phyloP scores from a whole-genome alignment of 2,113 vertebrate species.

The Charina bottae region DNA sequence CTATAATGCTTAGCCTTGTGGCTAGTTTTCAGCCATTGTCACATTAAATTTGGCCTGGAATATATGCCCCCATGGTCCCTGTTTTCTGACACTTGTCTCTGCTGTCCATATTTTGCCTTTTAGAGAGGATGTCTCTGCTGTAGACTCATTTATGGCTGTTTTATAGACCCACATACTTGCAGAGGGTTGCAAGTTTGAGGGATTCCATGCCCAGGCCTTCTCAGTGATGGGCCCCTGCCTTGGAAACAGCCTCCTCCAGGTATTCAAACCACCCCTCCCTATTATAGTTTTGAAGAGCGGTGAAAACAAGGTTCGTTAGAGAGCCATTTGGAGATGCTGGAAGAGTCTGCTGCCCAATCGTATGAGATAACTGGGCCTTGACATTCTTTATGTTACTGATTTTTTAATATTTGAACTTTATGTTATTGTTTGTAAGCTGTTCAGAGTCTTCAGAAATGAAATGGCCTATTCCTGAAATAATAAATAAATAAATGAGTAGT shows the following conservation, averaged over 20 bases:
- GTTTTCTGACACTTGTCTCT: background rate
- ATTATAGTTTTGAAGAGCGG: background rate
- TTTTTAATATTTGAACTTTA: background rate
- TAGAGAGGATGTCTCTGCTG: background rate
- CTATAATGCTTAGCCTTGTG: background rate
- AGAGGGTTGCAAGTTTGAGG: background rate
- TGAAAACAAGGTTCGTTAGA: background rate
- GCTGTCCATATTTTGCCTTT: background rate
- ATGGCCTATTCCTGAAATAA: background rate
- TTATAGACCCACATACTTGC: background rate
- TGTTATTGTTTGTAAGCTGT: background rate
- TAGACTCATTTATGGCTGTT: background rate
- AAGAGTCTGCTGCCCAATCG: background rate
- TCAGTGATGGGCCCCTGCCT: background rate
- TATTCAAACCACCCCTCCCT: background rate
- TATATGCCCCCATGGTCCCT: background rate
- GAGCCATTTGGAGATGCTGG: background rate
- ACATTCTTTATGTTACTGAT: background rate
- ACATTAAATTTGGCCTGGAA: background rate
- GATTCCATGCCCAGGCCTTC: background rate
- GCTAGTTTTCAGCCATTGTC: background rate
- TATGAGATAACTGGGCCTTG: background rate
- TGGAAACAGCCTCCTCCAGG: background rate
- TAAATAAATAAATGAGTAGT: background rate
- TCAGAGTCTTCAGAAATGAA: background rate